Evolutionary conservation across 1,140 invertebrate genomes (phyloP).

Genomic region (Ylistrum balloti): DNA sequence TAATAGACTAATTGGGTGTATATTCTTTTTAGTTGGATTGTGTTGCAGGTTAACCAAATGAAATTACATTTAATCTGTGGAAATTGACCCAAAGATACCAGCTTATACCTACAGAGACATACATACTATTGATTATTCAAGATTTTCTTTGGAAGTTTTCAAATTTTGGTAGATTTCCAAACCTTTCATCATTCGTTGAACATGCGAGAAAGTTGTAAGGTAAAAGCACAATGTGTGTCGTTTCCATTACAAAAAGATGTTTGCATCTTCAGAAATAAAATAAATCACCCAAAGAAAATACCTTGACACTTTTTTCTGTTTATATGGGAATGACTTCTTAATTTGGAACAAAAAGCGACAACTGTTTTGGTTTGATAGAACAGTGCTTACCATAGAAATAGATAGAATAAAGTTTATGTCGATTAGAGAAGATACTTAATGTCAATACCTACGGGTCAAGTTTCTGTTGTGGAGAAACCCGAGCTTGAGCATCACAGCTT

Average conservation of each 20-base stretch:
- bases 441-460: background rate
- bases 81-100: constrained; percentile 2
- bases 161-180: constrained; percentile 35
- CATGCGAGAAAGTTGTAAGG: constrained; percentile 15
- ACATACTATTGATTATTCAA: constrained; percentile 23
- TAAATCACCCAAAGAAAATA: background rate
- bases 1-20: background rate
- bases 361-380: background rate
- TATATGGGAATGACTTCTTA: background rate
- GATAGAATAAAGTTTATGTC: background rate
- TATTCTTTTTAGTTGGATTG: background rate
- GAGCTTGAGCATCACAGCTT: background rate
- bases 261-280: background rate
- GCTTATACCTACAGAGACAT: background rate
- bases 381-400: background rate
- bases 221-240: background rate
- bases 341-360: background rate
- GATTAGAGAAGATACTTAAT: background rate
- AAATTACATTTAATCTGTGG: constrained; percentile 9
- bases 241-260: background rate
- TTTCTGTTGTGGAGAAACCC: background rate
- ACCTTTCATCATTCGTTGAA: constrained; percentile 33
- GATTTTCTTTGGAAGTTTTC: constrained; percentile 26
- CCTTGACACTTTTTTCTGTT: constrained; percentile 1
- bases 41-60: background rate